Conservation (phyloP, 2,113 vertebrate genomes). For the Archocentrus centrarchus region DNA sequence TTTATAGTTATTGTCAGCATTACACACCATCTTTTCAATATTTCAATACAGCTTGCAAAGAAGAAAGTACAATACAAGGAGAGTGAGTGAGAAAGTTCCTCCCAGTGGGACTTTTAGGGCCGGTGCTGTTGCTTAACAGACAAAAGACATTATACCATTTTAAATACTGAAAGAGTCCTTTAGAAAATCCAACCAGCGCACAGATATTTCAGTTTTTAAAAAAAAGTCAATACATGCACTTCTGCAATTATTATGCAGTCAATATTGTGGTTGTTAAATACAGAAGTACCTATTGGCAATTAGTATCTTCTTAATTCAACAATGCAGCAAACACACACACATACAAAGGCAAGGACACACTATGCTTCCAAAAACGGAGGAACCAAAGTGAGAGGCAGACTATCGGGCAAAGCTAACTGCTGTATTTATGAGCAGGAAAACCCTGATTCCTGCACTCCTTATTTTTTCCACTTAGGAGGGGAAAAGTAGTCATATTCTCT, state of each 20-base stretch:
- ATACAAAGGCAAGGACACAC: not conserved
- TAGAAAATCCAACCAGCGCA: conserved; percentile 5
- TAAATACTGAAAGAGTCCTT: conserved; percentile 40
- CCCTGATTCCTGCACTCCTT: not conserved
- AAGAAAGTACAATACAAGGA: conserved; percentile 55
- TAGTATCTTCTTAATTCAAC: not conserved
- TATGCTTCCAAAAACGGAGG: not conserved
- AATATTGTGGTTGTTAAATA: conserved; percentile 9
- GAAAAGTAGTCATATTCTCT: not conserved
- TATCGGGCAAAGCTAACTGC: not conserved
- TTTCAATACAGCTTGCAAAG: conserved; percentile 71
- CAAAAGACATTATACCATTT: conserved; percentile 22
- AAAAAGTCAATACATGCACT: not conserved
- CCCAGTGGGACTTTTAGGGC: conserved; percentile 53
- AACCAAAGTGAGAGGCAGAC: not conserved
- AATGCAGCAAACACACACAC: not conserved
- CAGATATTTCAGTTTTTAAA: not conserved
- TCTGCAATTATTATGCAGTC: not conserved
- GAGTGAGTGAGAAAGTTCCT: conserved; percentile 33
- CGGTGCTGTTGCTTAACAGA: conserved; percentile 47
- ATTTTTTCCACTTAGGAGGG: not conserved
- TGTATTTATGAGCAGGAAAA: not conserved
- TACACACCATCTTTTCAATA: conserved; percentile 76
- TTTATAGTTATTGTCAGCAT: conserved; percentile 75
- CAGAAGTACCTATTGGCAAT: not conserved